Evolutionary conservation across 2,797 vertebrate genomes (phyloP).

Genomic region (Epinephelus awoara): DNA sequence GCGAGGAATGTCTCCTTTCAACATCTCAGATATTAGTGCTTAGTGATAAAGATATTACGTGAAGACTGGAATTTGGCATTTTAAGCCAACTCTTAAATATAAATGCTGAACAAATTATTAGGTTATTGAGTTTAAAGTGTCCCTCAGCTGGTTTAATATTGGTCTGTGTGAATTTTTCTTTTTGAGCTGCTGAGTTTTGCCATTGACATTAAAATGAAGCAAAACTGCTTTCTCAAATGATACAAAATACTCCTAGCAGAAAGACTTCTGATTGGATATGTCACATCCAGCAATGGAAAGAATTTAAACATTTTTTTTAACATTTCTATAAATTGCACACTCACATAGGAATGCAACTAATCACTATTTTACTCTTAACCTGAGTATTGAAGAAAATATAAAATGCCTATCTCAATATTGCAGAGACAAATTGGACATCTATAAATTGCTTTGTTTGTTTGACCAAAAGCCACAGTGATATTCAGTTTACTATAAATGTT

Average conservation of each 20-base stretch:
- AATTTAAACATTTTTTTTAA: not conserved
- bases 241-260: constrained; percentile 12
- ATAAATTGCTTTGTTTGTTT: not conserved
- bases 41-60: constrained; percentile 4
- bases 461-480: not conserved
- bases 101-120: constrained; percentile 6
- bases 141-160: constrained; percentile 10
- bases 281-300: constrained; percentile 14
- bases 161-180: not conserved
- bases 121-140: constrained; percentile 4
- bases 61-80: not conserved
- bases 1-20: constrained; percentile 1
- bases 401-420: not conserved
- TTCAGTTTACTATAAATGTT: not conserved
- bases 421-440: not conserved
- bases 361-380: not conserved
- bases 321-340: not conserved
- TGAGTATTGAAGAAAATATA: not conserved
- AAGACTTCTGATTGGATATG: constrained; percentile 11
- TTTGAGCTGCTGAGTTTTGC: constrained; percentile 3
- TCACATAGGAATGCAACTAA: not conserved
- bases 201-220: constrained; percentile 14
- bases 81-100: not conserved
- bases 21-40: constrained; percentile 9
- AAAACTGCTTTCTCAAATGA: constrained; percentile 12